Base-by-base conservation (phyloP, 2,888 invertebrate species). In the Eristalis pertinax region DNA sequence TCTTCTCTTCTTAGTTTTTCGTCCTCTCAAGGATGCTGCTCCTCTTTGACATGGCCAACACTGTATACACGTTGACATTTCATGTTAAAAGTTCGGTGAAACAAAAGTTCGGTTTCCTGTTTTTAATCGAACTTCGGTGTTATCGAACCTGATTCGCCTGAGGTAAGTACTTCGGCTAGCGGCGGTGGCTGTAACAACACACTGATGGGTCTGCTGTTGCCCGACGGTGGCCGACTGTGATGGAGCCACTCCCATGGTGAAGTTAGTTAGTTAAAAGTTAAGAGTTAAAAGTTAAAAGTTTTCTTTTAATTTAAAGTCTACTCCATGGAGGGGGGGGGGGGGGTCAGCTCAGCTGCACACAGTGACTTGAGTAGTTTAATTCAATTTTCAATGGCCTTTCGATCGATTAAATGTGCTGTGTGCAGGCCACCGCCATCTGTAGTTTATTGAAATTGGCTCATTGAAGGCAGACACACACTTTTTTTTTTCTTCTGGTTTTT, bases 101-200 rank as follows among this genome's bases (percentile, higher is more conserved):
- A 79, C 63, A 75, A 83, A 86, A 83, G 70, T 72, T 86, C 62
- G 35, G 69, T 78, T 79, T 77, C 58, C 78, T 72, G 75, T 77
- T 63, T 76, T 82, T 85, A 77, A 85, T 86, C 69, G 82, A 86
- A 86, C 65, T 74, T 79, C 75, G 83, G 78, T 86, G 86, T 83
- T 63, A 86, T 86, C 82, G 83, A 78, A 78, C 64, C 70, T 72
- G 74, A 74, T 70, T 78, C 50, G 41, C 77, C 73, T 62, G 56
- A 78, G 73, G 80, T 67, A 65, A 26, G 22, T 32, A 73, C 65
- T 63, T 11, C 32, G 41, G 67, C 50, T 43, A 43, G 62, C 26
- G n/a, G 60, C 50, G 41, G 26, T 50, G 77, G 26, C 64, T n/a
- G 67, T 29, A 65, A 60, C 60, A 70, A 24, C 72, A 58, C 7